These are phyloP conservation scores for Stegodyphus dumicola DNA, from an alignment of 1,140 invertebrate species.

Conservation along the genomic window DNA sequence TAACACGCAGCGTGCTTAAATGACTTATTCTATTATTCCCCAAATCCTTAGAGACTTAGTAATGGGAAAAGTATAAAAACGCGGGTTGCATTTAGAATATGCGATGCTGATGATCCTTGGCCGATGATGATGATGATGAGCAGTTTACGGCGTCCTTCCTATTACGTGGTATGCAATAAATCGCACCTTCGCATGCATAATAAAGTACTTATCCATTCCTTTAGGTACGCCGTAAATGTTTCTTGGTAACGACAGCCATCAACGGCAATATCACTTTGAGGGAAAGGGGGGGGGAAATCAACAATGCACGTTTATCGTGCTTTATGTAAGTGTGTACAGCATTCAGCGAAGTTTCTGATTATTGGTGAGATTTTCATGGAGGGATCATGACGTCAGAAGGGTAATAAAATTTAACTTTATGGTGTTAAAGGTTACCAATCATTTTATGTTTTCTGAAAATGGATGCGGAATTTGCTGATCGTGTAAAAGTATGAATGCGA, in stretches of 20 bases:
- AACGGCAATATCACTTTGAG: constrained; percentile 37
- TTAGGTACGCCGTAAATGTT: constrained; percentile 21
- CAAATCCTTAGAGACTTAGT: no score
- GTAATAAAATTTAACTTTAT: no score
- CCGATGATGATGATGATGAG: constrained; percentile 46
- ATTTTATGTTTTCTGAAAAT: no score
- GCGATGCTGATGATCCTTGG: constrained; percentile 10
- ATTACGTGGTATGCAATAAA: constrained; percentile 44
- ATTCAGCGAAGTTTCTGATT: background rate
- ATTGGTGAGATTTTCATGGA: no score
- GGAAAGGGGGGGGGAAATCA: background rate
- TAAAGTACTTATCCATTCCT: constrained; percentile 32
- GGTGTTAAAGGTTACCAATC: no score
- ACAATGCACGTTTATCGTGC: background rate
- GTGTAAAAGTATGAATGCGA: no score
- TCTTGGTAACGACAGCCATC: constrained; percentile 41
- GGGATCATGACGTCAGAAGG: no score
- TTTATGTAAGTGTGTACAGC: background rate
- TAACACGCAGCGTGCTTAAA: no score
- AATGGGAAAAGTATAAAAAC: no score
- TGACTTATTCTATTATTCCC: no score
- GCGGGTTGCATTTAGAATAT: no score
- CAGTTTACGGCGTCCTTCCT: constrained; percentile 24
- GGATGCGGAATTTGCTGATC: no score
- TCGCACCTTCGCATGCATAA: constrained; percentile 54